These are phyloP conservation scores for Marisa cornuarietis DNA, from an alignment of 1,140 invertebrate genomes.

Conservation along the genomic window DNA sequence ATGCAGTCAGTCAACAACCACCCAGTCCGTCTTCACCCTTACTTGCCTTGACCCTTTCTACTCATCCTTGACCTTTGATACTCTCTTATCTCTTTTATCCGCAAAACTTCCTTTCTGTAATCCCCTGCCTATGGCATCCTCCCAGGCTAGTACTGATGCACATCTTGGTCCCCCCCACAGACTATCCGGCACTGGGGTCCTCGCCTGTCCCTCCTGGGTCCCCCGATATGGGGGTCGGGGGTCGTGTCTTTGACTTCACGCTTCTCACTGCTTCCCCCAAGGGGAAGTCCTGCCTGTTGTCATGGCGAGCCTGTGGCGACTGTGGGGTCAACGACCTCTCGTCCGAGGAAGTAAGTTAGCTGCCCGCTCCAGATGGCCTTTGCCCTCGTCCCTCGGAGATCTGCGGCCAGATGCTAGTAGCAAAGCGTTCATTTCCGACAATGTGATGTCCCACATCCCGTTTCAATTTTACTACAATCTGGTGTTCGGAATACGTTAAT, in stretches of 20 bases:
- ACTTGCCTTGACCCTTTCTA: too few relatives aligned
- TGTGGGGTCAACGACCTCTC: slow-evolving; percentile 44
- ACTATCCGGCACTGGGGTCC: slow-evolving; percentile 37
- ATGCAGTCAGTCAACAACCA: background rate
- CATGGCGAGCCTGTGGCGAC: slow-evolving; percentile 50
- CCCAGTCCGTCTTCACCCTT: background rate
- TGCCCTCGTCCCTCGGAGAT: too few relatives aligned
- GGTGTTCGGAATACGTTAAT: too few relatives aligned
- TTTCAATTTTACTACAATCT: too few relatives aligned
- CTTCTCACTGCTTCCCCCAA: slow-evolving; percentile 47
- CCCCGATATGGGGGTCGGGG: slow-evolving; percentile 23
- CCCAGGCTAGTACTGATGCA: background rate
- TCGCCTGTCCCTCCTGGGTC: slow-evolving; percentile 38
- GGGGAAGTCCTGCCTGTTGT: slow-evolving; percentile 50
- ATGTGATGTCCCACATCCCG: too few relatives aligned
- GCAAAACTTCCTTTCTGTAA: background rate
- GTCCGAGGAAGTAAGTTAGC: slow-evolving; percentile 44
- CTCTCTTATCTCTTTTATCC: background rate
- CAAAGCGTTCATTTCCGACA: too few relatives aligned
- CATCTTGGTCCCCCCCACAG: slow-evolving; percentile 10
- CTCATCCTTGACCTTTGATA: background rate
- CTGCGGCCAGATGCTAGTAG: too few relatives aligned
- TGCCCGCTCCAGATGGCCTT: too few relatives aligned
- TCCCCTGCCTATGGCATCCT: background rate
- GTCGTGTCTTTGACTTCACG: slow-evolving; percentile 50